Conservation (phyloP, 2,888 invertebrate species). For the Rhogogaster chlorosoma region DNA sequence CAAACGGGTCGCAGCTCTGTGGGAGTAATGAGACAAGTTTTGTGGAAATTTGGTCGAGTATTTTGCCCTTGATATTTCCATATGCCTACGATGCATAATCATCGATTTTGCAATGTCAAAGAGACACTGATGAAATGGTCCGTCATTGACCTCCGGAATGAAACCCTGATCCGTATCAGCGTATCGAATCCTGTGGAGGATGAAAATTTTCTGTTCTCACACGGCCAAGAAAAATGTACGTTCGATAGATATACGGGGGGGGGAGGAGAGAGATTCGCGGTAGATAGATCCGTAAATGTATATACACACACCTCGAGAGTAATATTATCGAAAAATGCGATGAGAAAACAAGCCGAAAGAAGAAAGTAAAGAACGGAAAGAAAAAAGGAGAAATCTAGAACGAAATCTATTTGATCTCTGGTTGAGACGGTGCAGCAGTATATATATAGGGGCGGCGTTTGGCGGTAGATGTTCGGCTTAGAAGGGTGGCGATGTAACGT, state of each 20-base stretch:
- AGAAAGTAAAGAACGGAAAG: constrained; percentile 47
- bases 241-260: not conserved
- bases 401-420: constrained; percentile 58
- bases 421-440: not conserved
- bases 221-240: not conserved
- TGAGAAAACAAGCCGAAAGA: not conserved
- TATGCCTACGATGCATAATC: not conserved
- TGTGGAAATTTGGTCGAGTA: not conserved
- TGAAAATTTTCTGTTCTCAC: not conserved
- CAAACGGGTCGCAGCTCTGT: not conserved
- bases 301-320: not conserved
- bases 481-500: constrained; percentile 35
- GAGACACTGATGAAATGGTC: not conserved
- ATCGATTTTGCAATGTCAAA: not conserved
- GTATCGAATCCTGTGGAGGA: not conserved
- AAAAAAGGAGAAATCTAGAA: constrained; percentile 56
- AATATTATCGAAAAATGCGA: not conserved
- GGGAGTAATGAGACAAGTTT: not conserved
- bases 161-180: not conserved
- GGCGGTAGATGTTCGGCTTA: constrained; percentile 24
- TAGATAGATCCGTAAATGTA: not conserved
- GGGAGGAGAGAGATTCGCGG: not conserved
- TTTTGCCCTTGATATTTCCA: not conserved
- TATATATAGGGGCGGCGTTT: not conserved
- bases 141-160: not conserved